Conservation (phyloP, 1,140 invertebrate genomes). For the Brevipalpus yothersi region DNA sequence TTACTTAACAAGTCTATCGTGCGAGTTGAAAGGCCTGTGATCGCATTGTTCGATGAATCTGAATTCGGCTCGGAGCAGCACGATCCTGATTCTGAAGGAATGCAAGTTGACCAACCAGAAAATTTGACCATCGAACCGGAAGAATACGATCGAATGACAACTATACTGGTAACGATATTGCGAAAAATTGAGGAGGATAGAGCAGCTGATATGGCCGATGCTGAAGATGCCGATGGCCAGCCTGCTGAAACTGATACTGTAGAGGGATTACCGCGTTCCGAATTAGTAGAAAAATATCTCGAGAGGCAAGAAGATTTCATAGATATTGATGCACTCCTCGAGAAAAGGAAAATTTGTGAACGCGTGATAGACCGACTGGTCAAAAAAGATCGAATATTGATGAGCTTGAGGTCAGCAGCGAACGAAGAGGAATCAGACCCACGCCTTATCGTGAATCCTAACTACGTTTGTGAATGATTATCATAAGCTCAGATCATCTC, state of each 20-base stretch:
- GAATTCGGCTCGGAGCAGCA: slow-evolving; percentile 4
- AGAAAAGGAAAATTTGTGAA: slow-evolving; percentile 70
- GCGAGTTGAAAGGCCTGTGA: slow-evolving; percentile 87
- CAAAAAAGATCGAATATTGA: slow-evolving; percentile 25
- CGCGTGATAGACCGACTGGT: slow-evolving; percentile 83
- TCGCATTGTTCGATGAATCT: slow-evolving; percentile 37
- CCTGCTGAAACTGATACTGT: slow-evolving; percentile 29
- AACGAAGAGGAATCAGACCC: slow-evolving; percentile 41
- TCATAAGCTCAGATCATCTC: not conserved
- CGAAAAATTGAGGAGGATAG: slow-evolving; percentile 46
- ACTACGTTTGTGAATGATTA: slow-evolving; percentile 38
- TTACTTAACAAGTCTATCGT: slow-evolving; percentile 96
- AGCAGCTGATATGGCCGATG: slow-evolving; percentile 14
- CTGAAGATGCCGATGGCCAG: slow-evolving; percentile 22
- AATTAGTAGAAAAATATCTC: slow-evolving; percentile 83
- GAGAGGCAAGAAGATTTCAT: slow-evolving; percentile 50
- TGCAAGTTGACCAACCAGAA: slow-evolving; percentile 6
- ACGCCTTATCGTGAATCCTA: slow-evolving; percentile 76
- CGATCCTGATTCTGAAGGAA: not conserved
- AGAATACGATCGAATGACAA: slow-evolving; percentile 74
- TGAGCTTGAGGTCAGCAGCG: slow-evolving; percentile 62
- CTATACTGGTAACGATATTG: slow-evolving; percentile 72
- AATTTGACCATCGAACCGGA: slow-evolving; percentile 67
- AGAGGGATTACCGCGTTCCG: slow-evolving; percentile 45
- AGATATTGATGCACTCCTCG: slow-evolving; percentile 63